phyloP scores from a whole-genome alignment of 2,888 invertebrate species.

The Epirrhoe tristata region DNA sequence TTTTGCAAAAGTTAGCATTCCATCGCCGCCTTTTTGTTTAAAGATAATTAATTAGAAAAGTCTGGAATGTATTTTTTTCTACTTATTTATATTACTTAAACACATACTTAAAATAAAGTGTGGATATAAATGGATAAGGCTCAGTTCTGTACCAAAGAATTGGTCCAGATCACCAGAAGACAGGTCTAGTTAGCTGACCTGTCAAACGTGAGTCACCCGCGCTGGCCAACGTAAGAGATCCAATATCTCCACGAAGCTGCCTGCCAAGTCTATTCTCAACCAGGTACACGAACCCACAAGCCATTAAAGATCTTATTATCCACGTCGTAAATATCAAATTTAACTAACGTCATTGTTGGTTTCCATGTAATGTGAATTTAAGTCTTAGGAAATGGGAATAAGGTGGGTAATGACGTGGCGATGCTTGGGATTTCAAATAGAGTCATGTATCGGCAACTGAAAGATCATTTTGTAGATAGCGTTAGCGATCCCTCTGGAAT shows the following conservation, averaged over 20 bases:
- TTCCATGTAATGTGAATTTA: slow-evolving; percentile 1
- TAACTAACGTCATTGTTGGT: slow-evolving; percentile 19
- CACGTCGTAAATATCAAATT: slow-evolving; percentile 42
- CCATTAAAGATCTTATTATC: slow-evolving; percentile 40
- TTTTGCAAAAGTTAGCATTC: too few species aligned
- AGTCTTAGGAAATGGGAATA: slow-evolving; percentile 4
- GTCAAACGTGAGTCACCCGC: slow-evolving; percentile 63
- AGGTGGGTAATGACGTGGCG: slow-evolving; percentile 8
- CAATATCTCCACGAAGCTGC: slow-evolving; percentile 61
- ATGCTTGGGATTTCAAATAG: slow-evolving; percentile 33
- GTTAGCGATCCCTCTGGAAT: slow-evolving; percentile 52
- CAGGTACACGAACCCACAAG: slow-evolving; percentile 30
- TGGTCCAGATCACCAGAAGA: slow-evolving; percentile 38
- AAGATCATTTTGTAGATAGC: slow-evolving; percentile 58
- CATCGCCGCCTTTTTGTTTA: too few species aligned
- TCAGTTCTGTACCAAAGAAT: slow-evolving; percentile 10
- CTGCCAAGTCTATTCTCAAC: slow-evolving; percentile 78
- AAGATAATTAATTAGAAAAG: too few species aligned
- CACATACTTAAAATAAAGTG: too few species aligned
- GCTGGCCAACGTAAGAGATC: slow-evolving; percentile 62
- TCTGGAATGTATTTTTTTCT: too few species aligned
- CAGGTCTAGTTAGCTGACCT: slow-evolving; percentile 60
- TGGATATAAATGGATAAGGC: too few species aligned
- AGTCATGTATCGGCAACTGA: slow-evolving; percentile 45
- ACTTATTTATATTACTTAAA: too few species aligned